Base-by-base conservation (phyloP, 1,140 invertebrate genomes). In the Brachionus plicatilis region DNA sequence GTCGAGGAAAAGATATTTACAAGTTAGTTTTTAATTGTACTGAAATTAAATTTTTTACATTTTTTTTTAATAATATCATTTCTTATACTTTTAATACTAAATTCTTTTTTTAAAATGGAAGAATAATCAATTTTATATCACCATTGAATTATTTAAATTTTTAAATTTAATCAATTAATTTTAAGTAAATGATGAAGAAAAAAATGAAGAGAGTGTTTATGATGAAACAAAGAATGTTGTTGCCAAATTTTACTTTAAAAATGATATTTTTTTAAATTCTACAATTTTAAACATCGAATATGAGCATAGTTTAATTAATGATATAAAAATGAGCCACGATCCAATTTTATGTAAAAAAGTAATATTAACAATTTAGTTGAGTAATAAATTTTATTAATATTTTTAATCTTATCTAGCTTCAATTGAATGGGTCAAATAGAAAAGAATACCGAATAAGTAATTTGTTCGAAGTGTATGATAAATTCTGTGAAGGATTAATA, bases 271-370 rank as follows among this genome's bases (percentile, higher is more conserved):
- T 43, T 72, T 72, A 9, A 72, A 72, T 43, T 41, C 68, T 7
- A 72, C 37, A n/a, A 43, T 72, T 43, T 72, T 72, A 17, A 72
- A 72, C 43, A 43, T 72, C 24, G 68, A 72, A 72, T 72, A 72
- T 2, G 68, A 72, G 17, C 29, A 43, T 17, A 43, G 41, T 41
- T 20, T 72, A 20, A 43, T 72, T 9, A 41, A 17, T 17, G 68
- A 72, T 72, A 72, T 72, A 41, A 72, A 72, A 47, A 41, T 72
- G 37, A 72, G 37, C 17, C 17, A 41, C 14, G 68, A 72, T 9
- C 37, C 68, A 41, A 41, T 72, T 72, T 24, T 50, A 27, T 50
- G 20, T 50, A 76, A 76, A 76, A 76, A 50, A 50, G 45, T 50
- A 76, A 75, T 43, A 45, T n/a, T 17, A 14, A 24, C 27, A 75